phyloP scores from a whole-genome alignment of 2,113 vertebrate species.

The Gymnarchus niloticus region DNA sequence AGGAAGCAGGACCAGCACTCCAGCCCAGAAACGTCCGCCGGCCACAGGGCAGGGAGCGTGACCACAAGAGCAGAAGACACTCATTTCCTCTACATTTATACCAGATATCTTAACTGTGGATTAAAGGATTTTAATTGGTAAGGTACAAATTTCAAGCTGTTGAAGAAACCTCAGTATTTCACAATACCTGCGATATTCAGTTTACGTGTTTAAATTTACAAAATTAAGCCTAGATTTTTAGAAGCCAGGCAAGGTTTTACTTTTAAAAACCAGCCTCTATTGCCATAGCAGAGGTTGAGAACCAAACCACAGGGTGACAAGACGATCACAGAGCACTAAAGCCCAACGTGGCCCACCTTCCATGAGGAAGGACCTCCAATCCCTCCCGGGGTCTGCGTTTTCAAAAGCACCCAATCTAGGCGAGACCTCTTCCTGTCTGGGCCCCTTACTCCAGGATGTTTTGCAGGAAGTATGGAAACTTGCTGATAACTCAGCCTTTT shows the following conservation, averaged over 20 bases:
- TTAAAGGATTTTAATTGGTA: background rate
- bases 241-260: background rate
- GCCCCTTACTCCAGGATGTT: conserved; percentile 7
- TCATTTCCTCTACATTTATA: background rate
- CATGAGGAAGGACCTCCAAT: background rate
- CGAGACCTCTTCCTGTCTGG: conserved; percentile 16
- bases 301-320: background rate
- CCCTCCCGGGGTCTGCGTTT: background rate
- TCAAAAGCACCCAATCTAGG: background rate
- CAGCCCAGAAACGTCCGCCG: background rate
- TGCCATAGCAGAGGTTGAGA: background rate
- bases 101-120: background rate
- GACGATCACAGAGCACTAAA: background rate
- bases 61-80: background rate
- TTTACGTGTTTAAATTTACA: background rate
- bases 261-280: background rate
- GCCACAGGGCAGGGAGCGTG: background rate
- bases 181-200: background rate
- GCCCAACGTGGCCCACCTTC: background rate
- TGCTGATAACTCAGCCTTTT: conserved; percentile 13
- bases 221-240: background rate
- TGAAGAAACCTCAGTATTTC: background rate
- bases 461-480: conserved; percentile 18
- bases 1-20: background rate
- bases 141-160: background rate